phyloP scores from a whole-genome alignment of 2,888 invertebrate species.

The Drosophila nr. medialis region DNA sequence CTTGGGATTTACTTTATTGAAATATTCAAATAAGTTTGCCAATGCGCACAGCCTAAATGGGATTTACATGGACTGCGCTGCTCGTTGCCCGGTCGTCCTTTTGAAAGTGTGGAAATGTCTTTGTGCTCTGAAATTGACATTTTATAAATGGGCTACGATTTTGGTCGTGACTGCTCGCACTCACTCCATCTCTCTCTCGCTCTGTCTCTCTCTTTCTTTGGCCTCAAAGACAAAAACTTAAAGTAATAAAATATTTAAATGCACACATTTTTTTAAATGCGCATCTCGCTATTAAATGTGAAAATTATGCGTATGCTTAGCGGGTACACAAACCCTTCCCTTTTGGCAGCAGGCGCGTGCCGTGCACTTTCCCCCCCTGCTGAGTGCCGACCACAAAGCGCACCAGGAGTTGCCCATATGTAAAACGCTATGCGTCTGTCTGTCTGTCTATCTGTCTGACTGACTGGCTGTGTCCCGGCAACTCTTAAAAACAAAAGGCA shows the following conservation, averaged over 20 bases:
- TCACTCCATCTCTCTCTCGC: background rate
- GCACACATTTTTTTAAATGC: constrained; percentile 52
- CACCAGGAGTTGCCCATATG: constrained; percentile 67
- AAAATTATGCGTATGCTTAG: constrained; percentile 72
- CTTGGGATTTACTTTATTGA: constrained; percentile 82
- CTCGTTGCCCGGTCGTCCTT: constrained; percentile 42
- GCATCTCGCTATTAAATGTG: constrained; percentile 59
- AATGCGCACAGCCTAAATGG: constrained; percentile 79
- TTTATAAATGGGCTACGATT: constrained; percentile 76
- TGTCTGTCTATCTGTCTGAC: background rate
- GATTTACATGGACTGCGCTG: constrained; percentile 61
- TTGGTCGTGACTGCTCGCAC: constrained; percentile 4
- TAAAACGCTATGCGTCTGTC: constrained; percentile 2
- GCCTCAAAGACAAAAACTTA: constrained; percentile 45
- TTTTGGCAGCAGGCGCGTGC: constrained; percentile 56
- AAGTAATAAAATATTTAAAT: constrained; percentile 78
- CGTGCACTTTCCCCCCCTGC: constrained; percentile 55
- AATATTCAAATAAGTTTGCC: constrained; percentile 83
- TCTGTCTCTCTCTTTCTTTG: background rate
- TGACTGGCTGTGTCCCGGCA: constrained; percentile 23
- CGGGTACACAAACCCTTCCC: constrained; percentile 57
- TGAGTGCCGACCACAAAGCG: constrained; percentile 66
- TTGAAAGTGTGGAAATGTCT: constrained; percentile 59
- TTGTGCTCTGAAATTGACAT: constrained; percentile 76
- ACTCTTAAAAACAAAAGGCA: constrained; percentile 38